Conservation (phyloP, 2,888 invertebrate genomes). For the Hydrotaea diabolus region DNA sequence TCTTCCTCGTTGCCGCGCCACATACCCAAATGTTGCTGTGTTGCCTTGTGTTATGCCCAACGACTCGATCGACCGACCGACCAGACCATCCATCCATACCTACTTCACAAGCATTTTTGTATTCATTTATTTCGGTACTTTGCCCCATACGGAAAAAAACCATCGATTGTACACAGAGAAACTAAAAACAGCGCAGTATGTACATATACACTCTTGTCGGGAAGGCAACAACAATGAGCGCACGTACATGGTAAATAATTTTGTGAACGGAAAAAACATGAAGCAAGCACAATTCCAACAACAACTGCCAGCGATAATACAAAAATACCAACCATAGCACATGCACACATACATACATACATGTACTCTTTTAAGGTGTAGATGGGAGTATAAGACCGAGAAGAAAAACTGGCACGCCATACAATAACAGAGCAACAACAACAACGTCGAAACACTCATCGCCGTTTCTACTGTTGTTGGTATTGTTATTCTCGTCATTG, state of each 20-base stretch:
- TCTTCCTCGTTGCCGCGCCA: background rate
- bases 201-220: background rate
- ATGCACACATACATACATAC: constrained; percentile 29
- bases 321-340: constrained; percentile 18
- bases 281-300: constrained; percentile 1
- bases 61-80: background rate
- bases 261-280: constrained; percentile 1
- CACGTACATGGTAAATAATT: constrained; percentile 1
- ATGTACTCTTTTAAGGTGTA: background rate
- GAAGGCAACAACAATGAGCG: constrained; percentile 22
- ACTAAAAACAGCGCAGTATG: background rate
- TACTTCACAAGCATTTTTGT: background rate
- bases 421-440: constrained; percentile 40
- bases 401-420: constrained; percentile 55
- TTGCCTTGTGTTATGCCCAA: too few relatives aligned
- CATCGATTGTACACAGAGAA: background rate
- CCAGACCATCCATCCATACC: background rate
- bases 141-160: constrained; percentile 5
- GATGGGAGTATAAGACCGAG: background rate
- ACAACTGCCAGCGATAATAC: background rate
- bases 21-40: background rate
- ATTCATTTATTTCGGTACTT: constrained; percentile 15
- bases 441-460: background rate
- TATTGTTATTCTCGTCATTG: constrained; percentile 5
- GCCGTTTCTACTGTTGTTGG: background rate